A percentile compares a stretch with the other conserved stretches of the same genome.
Evolutionary conservation across 1,140 invertebrate species (phyloP).

Genomic region (Maniola jurtina): DNA sequence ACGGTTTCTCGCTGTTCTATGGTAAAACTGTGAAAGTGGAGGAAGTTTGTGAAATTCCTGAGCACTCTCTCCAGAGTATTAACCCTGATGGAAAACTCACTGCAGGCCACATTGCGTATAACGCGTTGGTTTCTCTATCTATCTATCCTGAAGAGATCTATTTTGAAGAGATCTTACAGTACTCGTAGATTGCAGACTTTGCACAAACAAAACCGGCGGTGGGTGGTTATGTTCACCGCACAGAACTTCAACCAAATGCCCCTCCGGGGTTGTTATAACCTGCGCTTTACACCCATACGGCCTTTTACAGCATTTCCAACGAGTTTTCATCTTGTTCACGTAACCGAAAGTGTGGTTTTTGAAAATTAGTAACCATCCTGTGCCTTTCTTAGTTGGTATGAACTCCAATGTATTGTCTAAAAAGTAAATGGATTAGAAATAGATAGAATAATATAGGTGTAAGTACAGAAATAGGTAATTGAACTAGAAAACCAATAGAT

Average conservation of each 20-base stretch:
- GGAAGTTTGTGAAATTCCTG: too few species aligned
- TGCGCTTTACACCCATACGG: neutral
- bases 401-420: slow-evolving; percentile 1
- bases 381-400: neutral
- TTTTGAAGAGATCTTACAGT: neutral
- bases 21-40: too few species aligned
- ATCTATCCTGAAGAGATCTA: too few species aligned
- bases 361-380: neutral
- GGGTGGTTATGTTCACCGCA: slow-evolving; percentile 24
- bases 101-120: too few species aligned
- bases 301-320: slow-evolving; percentile 2
- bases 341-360: neutral
- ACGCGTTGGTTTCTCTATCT: too few species aligned
- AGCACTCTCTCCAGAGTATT: too few species aligned
- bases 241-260: neutral
- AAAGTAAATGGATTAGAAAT: neutral
- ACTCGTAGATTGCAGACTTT: neutral
- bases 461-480: too few species aligned
- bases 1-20: too few species aligned
- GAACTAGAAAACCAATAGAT: too few species aligned
- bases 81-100: too few species aligned
- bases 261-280: neutral
- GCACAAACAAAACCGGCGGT: slow-evolving; percentile 14
- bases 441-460: neutral
- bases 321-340: neutral